Base-by-base conservation (phyloP, 2,797 vertebrate genomes). In the Xenentodon cancila region DNA sequence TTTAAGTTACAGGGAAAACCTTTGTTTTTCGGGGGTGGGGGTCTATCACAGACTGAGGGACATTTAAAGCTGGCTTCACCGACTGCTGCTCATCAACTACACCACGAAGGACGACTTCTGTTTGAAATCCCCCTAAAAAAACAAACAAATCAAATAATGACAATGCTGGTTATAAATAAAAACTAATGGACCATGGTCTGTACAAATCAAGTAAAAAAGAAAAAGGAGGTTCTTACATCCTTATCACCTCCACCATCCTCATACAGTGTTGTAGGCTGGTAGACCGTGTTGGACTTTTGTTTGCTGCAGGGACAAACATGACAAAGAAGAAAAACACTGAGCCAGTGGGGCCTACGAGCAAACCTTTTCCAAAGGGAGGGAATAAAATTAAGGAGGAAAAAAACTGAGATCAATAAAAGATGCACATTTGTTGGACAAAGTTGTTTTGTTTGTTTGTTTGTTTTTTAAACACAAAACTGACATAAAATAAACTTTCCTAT, bases 61-160 rank as follows among this genome's bases (percentile, higher is more conserved):
- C 40, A 20, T 30, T 59, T 50, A 11, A 74, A 59, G 0, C 1
- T 5, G 12, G 2, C 8, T 19, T 59, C 30, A 48, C 34, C 7
- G 47, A 20, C 25, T n/a, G 53, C 68, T 22, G 20, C 4, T 45
- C 57, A 54, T 11, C 50, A 51, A 56, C 93, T 95, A 98, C 75
- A 98, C 96, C 88, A 98, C 90, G 78, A 98, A 98, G 0, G 96
- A 97, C 0, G 96, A 97, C 53, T 97, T 98, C 91, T 97, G 97
- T 87, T 91, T 95, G 92, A 97, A 98, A 17, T 96, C 96, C 13
- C 93, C 89, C 96, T 98, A 69, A 75, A 40, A 30, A 79, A 78
- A 22, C 84, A 3, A 74, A 34, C 16, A 63, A 30, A 57, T 21
- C 22, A 13, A 19, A 2, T 48, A 9, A 8, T n/a, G 25, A 47